Conservation (phyloP, 2,888 invertebrate species). For the Steromphala cineraria region DNA sequence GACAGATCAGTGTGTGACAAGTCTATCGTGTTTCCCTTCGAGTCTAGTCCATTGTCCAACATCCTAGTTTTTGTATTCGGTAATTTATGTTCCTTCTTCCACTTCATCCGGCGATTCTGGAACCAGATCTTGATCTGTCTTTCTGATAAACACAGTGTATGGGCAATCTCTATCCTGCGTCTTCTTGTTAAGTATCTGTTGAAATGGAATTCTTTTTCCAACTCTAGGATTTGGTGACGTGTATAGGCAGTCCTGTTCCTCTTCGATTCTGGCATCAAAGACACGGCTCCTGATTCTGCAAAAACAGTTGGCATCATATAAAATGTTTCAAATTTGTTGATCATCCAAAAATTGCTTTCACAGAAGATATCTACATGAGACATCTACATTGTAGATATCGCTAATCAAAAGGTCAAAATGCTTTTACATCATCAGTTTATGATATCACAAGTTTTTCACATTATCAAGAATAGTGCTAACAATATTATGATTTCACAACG, state of each 20-base stretch:
- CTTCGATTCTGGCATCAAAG: conserved; percentile 86
- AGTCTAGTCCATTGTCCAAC: conserved; percentile 48
- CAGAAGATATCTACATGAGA: too few species aligned
- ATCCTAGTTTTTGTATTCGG: conserved; percentile 64
- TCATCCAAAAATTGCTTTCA: too few species aligned
- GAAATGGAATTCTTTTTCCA: conserved; percentile 99
- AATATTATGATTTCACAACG: too few species aligned
- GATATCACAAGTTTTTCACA: too few species aligned
- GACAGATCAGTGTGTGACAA: conserved; percentile 21
- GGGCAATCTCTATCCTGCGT: conserved; percentile 97
- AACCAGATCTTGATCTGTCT: conserved; percentile 85
- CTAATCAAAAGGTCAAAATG: too few species aligned
- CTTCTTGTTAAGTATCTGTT: conserved; percentile 97
- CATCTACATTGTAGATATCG: too few species aligned
- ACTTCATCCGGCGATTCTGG: conserved; percentile 98
- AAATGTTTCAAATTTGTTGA: too few species aligned
- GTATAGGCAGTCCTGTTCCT: conserved; percentile 97
- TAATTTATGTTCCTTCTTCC: conserved; percentile 81
- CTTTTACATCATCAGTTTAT: too few species aligned
- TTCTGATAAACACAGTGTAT: conserved; percentile 95
- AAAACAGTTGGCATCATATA: background rate
- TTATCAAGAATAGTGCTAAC: too few species aligned
- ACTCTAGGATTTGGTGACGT: conserved; percentile 96
- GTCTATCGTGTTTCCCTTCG: conserved; percentile 1
- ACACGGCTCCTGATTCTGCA: conserved; percentile 22